Evolutionary conservation across 2,113 vertebrate species (phyloP).

Genomic region (Ibidorhyncha struthersii): DNA sequence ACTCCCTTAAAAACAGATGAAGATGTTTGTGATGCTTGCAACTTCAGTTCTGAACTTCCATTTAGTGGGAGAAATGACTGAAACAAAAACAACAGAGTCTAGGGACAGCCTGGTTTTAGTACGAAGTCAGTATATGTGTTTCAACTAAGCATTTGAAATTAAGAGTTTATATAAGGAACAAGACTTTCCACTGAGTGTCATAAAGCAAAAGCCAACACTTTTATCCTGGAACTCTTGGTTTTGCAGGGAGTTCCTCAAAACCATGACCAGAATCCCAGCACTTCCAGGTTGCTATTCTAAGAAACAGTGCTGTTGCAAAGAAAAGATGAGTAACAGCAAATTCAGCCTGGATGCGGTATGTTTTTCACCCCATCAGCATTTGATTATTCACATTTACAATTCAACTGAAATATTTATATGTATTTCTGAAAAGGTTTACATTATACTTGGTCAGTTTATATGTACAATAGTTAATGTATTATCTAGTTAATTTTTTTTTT

Average conservation of each 20-base stretch:
- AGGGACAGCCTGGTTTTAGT: background rate
- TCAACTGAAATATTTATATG: background rate
- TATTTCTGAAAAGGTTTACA: background rate
- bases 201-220: background rate
- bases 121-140: background rate
- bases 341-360: background rate
- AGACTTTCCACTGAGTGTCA: background rate
- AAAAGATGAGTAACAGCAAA: background rate
- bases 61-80: background rate
- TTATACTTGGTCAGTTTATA: background rate
- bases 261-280: background rate
- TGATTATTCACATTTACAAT: background rate
- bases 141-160: background rate
- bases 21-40: background rate
- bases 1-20: background rate
- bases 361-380: background rate
- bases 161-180: background rate
- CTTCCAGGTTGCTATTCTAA: background rate
- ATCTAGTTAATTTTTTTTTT: background rate
- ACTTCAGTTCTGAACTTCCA: background rate
- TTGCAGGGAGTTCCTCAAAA: background rate
- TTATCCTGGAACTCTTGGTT: background rate
- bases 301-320: background rate
- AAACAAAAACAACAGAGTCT: background rate
- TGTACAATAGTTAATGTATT: background rate